Conservation (phyloP, 2,113 vertebrate species). For the Phocoena sinus region DNA sequence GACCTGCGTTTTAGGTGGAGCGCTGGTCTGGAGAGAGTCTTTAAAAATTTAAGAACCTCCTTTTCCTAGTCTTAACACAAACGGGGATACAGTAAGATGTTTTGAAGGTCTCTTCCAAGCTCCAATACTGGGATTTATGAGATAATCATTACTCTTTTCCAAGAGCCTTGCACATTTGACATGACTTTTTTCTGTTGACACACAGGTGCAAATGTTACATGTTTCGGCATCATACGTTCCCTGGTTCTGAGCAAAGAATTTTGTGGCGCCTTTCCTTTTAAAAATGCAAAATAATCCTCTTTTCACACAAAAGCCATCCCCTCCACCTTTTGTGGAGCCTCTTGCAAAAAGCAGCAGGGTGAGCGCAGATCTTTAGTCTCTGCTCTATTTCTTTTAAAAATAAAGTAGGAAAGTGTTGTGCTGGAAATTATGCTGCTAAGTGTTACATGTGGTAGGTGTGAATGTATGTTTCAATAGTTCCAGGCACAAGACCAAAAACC, state of each 20-base stretch:
- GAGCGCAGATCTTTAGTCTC: slow-evolving; percentile 26
- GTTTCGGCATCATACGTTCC: not conserved
- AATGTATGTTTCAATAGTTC: slow-evolving; percentile 69
- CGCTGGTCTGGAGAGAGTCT: not conserved
- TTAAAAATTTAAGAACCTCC: not conserved
- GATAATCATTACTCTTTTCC: not conserved
- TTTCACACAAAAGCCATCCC: not conserved
- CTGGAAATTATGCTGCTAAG: slow-evolving; percentile 71
- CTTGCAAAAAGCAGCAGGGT: slow-evolving; percentile 26
- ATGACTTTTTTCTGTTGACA: not conserved
- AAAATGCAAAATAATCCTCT: not conserved
- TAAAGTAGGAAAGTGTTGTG: slow-evolving; percentile 63
- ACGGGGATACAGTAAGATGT: not conserved
- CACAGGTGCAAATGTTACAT: not conserved
- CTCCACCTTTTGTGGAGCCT: not conserved
- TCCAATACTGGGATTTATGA: not conserved
- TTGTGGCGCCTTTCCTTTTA: not conserved
- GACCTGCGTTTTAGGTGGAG: not conserved
- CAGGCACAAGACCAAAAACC: slow-evolving; percentile 74
- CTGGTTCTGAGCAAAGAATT: slow-evolving; percentile 24
- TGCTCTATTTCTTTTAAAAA: slow-evolving; percentile 64
- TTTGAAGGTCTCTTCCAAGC: not conserved
- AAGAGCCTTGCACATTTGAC: not conserved
- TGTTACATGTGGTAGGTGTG: slow-evolving; percentile 71
- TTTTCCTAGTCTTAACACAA: not conserved